Percentiles rank a stretch among this genome's conserved stretches.
These are phyloP conservation scores for Acheta domesticus DNA, from an alignment of 2,888 invertebrate genomes.

Conservation along the genomic window DNA sequence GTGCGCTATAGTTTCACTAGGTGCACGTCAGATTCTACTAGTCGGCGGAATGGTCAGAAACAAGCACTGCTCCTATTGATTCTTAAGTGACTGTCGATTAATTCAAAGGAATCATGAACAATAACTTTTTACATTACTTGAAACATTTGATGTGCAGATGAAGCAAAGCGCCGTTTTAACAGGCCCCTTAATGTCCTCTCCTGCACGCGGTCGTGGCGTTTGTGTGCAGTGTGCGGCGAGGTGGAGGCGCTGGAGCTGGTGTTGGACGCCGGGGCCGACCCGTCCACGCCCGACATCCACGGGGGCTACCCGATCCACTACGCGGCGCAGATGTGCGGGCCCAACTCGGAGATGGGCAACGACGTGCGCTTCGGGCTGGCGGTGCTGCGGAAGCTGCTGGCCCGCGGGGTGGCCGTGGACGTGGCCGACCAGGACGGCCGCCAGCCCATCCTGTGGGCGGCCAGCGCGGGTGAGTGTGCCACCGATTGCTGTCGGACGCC, in stretches of 20 bases:
- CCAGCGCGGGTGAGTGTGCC: slow-evolving; percentile 70
- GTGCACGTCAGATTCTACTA: no score
- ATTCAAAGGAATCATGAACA: no score
- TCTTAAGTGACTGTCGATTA: no score
- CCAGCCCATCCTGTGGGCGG: slow-evolving; percentile 95
- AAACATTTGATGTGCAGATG: no score
- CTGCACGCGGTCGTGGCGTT: no score
- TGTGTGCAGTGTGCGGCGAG: slow-evolving; percentile 79
- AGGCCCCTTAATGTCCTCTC: no score
- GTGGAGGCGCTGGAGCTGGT: slow-evolving; percentile 82
- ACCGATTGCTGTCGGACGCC: no score
- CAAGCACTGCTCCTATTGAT: no score
- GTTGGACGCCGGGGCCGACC: slow-evolving; percentile 78
- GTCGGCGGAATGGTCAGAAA: no score
- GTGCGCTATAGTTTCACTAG: no score
- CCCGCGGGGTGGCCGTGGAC: slow-evolving; percentile 76
- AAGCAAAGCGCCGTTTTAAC: no score
- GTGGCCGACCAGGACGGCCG: slow-evolving; percentile 89
- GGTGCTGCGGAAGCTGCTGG: slow-evolving; percentile 74
- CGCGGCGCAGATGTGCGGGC: slow-evolving; percentile 95
- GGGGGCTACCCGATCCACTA: slow-evolving; percentile 95
- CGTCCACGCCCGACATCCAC: slow-evolving; percentile 86
- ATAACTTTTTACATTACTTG: no score
- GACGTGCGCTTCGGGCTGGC: slow-evolving; percentile 65
- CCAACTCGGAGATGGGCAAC: slow-evolving; percentile 63